These are phyloP conservation scores for Diachasma alloeum DNA, from an alignment of 1,140 invertebrate species.

Conservation along the genomic window DNA sequence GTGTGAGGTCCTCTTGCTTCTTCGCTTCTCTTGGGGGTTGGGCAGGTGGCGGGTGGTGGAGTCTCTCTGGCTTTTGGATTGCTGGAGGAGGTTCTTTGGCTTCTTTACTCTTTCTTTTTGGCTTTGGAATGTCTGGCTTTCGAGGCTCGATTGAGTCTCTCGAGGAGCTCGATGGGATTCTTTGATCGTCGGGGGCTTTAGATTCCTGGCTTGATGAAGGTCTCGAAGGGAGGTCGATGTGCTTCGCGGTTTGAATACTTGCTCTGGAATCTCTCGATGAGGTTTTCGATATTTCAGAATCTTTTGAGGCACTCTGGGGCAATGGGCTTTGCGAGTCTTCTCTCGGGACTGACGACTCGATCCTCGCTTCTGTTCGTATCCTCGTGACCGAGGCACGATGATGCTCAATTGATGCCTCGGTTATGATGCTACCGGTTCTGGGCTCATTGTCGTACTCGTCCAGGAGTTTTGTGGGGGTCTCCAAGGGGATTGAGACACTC, in stretches of 20 bases:
- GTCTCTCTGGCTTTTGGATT: background rate
- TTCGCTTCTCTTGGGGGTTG: background rate
- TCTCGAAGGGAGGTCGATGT: constrained; percentile 4
- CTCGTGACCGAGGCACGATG: constrained; percentile 36
- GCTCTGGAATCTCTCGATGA: constrained; percentile 44
- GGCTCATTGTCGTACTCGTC: constrained; percentile 54
- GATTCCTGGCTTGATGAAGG: constrained; percentile 3
- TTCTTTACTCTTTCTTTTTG: constrained; percentile 51
- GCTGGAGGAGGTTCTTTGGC: constrained; percentile 23
- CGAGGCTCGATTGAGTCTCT: constrained; percentile 41
- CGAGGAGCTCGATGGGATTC: constrained; percentile 36
- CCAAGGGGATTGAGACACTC: constrained; percentile 56
- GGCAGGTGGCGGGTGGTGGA: background rate
- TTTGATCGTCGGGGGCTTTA: constrained; percentile 20
- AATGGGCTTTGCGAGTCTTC: constrained; percentile 29
- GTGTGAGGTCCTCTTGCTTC: background rate
- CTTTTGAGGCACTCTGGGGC: constrained; percentile 26
- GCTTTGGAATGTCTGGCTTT: constrained; percentile 49
- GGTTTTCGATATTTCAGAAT: constrained; percentile 39
- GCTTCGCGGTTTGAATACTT: constrained; percentile 26
- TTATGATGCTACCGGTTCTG: constrained; percentile 43
- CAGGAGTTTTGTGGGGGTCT: constrained; percentile 56
- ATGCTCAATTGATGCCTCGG: constrained; percentile 55
- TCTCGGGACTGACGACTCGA: constrained; percentile 38
- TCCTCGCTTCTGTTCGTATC: constrained; percentile 52